Conservation (phyloP, 2,888 invertebrate genomes). For the Epinotia bilunana region DNA sequence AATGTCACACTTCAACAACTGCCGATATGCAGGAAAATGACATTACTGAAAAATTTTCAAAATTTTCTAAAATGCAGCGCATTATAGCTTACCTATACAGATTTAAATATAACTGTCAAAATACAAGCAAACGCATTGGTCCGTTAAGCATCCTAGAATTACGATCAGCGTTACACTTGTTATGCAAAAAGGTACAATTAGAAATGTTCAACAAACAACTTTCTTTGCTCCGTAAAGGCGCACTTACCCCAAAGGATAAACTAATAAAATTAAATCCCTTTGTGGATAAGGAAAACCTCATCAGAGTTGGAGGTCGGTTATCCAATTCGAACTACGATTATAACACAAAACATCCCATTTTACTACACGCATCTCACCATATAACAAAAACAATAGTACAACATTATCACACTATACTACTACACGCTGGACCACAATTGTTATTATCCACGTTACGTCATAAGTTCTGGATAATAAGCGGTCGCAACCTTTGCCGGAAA, state of each 20-base stretch:
- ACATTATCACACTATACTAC: too few species aligned
- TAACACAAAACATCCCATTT: too few species aligned
- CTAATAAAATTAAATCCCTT: constrained; percentile 38
- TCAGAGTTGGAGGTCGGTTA: too few species aligned
- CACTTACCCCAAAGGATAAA: constrained; percentile 13
- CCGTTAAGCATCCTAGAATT: constrained; percentile 28
- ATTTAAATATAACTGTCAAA: constrained; percentile 35
- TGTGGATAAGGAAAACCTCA: too few species aligned
- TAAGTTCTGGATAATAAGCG: too few species aligned
- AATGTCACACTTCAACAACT: constrained; percentile 1
- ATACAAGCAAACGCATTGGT: neutral
- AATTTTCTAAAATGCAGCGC: constrained; percentile 34
- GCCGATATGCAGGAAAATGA: neutral
- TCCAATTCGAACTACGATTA: too few species aligned
- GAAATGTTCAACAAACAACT: constrained; percentile 28
- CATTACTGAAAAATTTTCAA: constrained; percentile 25
- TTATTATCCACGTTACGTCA: too few species aligned
- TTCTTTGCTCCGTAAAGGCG: neutral
- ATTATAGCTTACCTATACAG: constrained; percentile 29
- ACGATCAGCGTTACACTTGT: constrained; percentile 2
- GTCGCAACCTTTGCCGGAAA: too few species aligned
- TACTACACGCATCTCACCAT: too few species aligned
- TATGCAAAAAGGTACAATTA: constrained; percentile 34
- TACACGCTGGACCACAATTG: too few species aligned
- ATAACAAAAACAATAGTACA: too few species aligned